Base-by-base conservation (phyloP, 1,140 invertebrate genomes). In the Archivesica marissinica region DNA sequence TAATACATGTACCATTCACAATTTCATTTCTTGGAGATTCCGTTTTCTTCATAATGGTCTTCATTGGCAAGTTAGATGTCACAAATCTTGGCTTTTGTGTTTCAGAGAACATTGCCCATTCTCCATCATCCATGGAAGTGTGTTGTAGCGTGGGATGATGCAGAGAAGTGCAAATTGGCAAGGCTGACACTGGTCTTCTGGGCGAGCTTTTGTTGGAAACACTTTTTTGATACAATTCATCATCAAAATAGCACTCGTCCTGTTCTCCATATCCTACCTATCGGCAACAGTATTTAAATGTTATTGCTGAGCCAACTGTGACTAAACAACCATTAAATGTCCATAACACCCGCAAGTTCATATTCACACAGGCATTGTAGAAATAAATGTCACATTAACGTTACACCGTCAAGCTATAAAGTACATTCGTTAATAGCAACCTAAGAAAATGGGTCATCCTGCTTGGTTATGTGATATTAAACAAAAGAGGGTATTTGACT, bases 191-290 rank as follows among this genome's bases (percentile, higher is more conserved):
- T 28, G 68, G 33, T 28, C 17, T 52, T 28, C 39, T 47, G 28
- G 41, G 39, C 11, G 25, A 52, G 20, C 41, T 47, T 50, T 52
- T 50, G 41, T 44, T 50, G 44, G 39, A 30, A 30, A 23, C 28
- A 39, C 20, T 2, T 25, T 39, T 23, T 0, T 25, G 17, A 54
- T 78, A 78, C 11, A 78, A 23, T 30, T 78, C 61, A 66, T 79
- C 77, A 50, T 79, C 77, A 79, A 44, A 79, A 47, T 44, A 79
- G 35, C 25, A 41, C 33, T 50, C 61, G 2, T 54, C 74, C 47
- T 38, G 20, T 56, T 39, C 50, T 2, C 23, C 25, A 33, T 35
- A 54, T 54, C 25, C 35, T 38, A 54, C 74, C 74, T 59, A 23
- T 28, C 20, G 47, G 41, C 17, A 44, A 47, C 20, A 28, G 35